phyloP scores from a whole-genome alignment of 2,113 vertebrate species.

The Chaenogobius annularis region DNA sequence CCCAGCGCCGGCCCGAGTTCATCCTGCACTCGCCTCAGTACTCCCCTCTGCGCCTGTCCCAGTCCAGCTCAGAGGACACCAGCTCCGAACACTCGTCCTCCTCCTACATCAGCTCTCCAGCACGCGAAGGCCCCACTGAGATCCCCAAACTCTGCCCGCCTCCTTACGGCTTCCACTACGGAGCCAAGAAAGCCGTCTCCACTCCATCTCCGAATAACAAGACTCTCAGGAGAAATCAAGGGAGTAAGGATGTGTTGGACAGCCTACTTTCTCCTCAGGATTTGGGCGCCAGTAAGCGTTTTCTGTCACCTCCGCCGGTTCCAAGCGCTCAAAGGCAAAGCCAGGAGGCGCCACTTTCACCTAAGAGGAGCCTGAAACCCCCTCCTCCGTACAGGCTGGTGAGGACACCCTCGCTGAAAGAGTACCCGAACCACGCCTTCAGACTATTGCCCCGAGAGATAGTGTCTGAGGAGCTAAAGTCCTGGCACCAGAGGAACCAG shows the following conservation, averaged over 20 bases:
- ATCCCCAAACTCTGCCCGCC: constrained; percentile 72
- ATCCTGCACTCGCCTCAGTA: constrained; percentile 74
- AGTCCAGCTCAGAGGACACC: constrained; percentile 85
- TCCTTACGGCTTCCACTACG: constrained; percentile 74
- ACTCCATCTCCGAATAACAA: constrained; percentile 6
- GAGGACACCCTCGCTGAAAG: constrained; percentile 82
- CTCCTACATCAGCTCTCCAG: constrained; percentile 77
- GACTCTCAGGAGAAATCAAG: background rate
- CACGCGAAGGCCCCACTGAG: constrained; percentile 59
- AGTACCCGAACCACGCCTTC: constrained; percentile 73
- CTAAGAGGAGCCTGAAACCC: constrained; percentile 65
- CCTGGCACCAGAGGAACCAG: constrained; percentile 84
- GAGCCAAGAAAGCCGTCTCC: constrained; percentile 45
- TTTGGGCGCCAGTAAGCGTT: constrained; percentile 51
- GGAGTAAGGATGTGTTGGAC: constrained; percentile 16
- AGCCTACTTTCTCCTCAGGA: constrained; percentile 47
- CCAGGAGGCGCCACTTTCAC: constrained; percentile 55
- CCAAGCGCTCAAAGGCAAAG: constrained; percentile 37
- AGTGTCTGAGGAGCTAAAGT: constrained; percentile 83
- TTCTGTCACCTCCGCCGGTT: constrained; percentile 56
- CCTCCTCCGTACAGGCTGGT: constrained; percentile 77
- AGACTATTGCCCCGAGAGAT: constrained; percentile 77
- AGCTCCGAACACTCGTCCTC: constrained; percentile 82
- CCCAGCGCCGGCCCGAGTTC: constrained; percentile 76
- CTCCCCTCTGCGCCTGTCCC: constrained; percentile 72